These are phyloP conservation scores for Mormyrus lacerda DNA, from an alignment of 2,113 vertebrate genomes.

Conservation along the genomic window DNA sequence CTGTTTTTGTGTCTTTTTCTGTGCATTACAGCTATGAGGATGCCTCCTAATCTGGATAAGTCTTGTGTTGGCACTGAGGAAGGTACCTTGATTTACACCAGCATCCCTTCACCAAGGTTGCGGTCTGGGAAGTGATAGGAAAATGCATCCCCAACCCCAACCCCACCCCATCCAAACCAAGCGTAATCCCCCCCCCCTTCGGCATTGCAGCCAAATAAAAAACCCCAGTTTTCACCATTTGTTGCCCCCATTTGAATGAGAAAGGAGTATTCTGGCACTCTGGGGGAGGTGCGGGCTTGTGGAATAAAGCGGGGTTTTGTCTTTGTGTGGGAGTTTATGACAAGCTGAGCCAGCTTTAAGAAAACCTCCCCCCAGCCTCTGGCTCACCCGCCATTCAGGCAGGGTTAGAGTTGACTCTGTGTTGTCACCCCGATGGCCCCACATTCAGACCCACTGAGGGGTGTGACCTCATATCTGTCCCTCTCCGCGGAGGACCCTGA, in stretches of 20 bases:
- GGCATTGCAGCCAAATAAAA: not conserved
- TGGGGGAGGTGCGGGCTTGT: not conserved
- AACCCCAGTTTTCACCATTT: not conserved
- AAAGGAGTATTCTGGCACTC: not conserved
- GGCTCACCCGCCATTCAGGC: not conserved
- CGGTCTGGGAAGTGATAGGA: not conserved
- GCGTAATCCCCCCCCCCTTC: not conserved
- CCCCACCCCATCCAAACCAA: not conserved
- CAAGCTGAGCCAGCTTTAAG: constrained; percentile 13
- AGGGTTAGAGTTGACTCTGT: constrained; percentile 2
- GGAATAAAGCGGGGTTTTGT: constrained; percentile 16
- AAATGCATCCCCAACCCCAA: not conserved
- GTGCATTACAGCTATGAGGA: not conserved
- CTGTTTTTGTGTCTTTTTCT: not conserved
- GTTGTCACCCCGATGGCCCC: not conserved
- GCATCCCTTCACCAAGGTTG: not conserved
- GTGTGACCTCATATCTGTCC: not conserved
- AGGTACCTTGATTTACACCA: not conserved
- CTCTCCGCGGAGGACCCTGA: not conserved
- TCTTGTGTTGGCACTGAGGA: not conserved
- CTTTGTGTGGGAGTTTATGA: constrained; percentile 11
- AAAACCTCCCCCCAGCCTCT: not conserved
- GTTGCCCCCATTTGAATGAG: constrained; percentile 10
- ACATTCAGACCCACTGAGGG: not conserved
- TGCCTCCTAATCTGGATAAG: not conserved